phyloP scores from a whole-genome alignment of 2,797 vertebrate genomes.

The Urophycis tenuis region DNA sequence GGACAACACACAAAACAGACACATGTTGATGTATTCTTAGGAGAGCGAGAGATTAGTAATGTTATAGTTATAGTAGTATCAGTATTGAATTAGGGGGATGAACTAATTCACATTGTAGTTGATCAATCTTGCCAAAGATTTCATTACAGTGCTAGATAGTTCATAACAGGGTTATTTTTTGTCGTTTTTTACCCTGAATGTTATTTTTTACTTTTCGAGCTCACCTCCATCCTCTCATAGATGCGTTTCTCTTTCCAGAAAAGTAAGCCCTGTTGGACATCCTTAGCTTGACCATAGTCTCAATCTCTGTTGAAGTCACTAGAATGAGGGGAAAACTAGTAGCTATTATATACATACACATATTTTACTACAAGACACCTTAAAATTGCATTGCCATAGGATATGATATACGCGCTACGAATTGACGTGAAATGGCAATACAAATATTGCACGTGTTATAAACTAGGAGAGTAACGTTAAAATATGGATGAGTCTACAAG shows the following conservation, averaged over 20 bases:
- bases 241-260: slow-evolving; percentile 63
- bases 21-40: background rate
- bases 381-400: background rate
- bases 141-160: background rate
- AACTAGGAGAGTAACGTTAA: background rate
- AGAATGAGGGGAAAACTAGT: background rate
- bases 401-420: background rate
- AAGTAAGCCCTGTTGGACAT: slow-evolving; percentile 58
- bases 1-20: background rate
- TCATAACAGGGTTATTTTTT: background rate
- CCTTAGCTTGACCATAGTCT: slow-evolving; percentile 57
- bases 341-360: too few species aligned
- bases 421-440: background rate
- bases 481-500: background rate
- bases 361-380: background rate
- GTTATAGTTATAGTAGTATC: too few species aligned
- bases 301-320: background rate
- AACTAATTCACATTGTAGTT: background rate
- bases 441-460: background rate
- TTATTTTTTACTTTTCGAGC: background rate
- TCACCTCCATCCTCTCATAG: slow-evolving; percentile 59
- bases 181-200: background rate
- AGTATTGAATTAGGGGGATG: background rate
- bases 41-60: background rate
- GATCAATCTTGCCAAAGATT: background rate